A percentile compares a stretch with the other conserved stretches of the same genome.
Conservation (phyloP, 2,888 invertebrate genomes). For the Ochropacha duplaris region DNA sequence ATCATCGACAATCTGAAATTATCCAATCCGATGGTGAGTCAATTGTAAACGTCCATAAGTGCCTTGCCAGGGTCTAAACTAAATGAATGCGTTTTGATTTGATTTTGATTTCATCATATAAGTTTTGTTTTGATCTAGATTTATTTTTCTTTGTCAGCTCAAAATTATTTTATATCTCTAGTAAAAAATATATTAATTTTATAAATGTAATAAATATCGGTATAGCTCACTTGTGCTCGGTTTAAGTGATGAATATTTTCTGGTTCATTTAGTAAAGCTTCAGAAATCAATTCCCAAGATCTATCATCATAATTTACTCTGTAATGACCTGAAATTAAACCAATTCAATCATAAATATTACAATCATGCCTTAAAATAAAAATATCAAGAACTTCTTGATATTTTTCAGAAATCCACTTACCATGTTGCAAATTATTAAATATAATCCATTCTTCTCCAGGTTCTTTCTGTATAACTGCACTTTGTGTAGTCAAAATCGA, state of each 20-base stretch:
- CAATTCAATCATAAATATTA: background rate
- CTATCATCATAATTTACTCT: conserved; percentile 85
- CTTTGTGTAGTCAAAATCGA: conserved; percentile 74
- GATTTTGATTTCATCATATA: no score
- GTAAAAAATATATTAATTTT: no score
- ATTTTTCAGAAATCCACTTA: conserved; percentile 30
- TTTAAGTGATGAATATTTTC: conserved; percentile 85
- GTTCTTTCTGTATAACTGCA: conserved; percentile 44
- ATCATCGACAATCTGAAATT: conserved; percentile 69
- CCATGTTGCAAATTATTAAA: conserved; percentile 86
- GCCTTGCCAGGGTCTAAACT: no score
- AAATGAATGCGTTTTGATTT: no score
- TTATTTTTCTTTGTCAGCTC: no score
- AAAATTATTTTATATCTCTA: no score
- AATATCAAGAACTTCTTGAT: no score
- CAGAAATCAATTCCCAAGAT: conserved; percentile 81
- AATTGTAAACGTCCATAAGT: no score
- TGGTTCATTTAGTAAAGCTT: conserved; percentile 54
- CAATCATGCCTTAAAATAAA: no score
- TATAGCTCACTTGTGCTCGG: conserved; percentile 85
- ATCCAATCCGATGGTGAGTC: no score
- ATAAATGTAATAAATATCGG: no score
- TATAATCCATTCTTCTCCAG: conserved; percentile 82
- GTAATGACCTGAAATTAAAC: conserved; percentile 81
- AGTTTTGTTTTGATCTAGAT: no score